Conservation (phyloP, 2,888 invertebrate species). For the Ceraclea dissimilis region DNA sequence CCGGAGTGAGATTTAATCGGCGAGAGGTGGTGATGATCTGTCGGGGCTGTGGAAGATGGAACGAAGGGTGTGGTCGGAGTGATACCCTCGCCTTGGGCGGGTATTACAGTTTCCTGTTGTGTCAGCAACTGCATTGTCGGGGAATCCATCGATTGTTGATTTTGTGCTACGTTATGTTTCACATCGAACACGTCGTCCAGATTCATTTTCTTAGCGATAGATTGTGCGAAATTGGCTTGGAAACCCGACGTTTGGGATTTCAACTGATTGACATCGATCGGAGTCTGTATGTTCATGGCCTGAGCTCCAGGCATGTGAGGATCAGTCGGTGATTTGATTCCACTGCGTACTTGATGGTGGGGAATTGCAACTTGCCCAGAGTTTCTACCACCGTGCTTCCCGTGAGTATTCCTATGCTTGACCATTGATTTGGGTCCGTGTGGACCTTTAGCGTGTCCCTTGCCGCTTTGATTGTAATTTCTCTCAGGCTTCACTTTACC, state of each 20-base stretch:
- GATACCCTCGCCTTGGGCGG: slow-evolving; percentile 13
- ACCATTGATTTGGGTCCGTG: slow-evolving; percentile 21
- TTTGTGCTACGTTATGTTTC: slow-evolving; percentile 36
- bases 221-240: slow-evolving; percentile 45
- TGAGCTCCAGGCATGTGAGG: slow-evolving; percentile 24
- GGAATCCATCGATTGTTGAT: slow-evolving; percentile 35
- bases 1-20: slow-evolving; percentile 31
- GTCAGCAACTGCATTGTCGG: slow-evolving; percentile 41
- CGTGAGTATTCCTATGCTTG: slow-evolving; percentile 23
- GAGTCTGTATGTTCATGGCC: slow-evolving; percentile 32
- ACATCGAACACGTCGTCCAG: slow-evolving; percentile 33
- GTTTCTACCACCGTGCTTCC: slow-evolving; percentile 21
- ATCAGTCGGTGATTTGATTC: slow-evolving; percentile 22
- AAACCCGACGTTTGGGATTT: slow-evolving; percentile 30
- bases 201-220: slow-evolving; percentile 35
- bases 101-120: slow-evolving; percentile 38
- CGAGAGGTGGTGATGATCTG: slow-evolving; percentile 28
- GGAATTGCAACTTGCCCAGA: slow-evolving; percentile 23
- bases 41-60: not conserved
- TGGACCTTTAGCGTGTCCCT: slow-evolving; percentile 44
- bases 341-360: slow-evolving; percentile 22
- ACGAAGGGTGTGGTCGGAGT: slow-evolving; percentile 20
- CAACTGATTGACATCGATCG: slow-evolving; percentile 34
- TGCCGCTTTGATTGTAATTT: slow-evolving; percentile 45
- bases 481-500: slow-evolving; percentile 46